These are phyloP conservation scores for Steromphala cineraria DNA, from an alignment of 2,888 invertebrate species.

Conservation along the genomic window DNA sequence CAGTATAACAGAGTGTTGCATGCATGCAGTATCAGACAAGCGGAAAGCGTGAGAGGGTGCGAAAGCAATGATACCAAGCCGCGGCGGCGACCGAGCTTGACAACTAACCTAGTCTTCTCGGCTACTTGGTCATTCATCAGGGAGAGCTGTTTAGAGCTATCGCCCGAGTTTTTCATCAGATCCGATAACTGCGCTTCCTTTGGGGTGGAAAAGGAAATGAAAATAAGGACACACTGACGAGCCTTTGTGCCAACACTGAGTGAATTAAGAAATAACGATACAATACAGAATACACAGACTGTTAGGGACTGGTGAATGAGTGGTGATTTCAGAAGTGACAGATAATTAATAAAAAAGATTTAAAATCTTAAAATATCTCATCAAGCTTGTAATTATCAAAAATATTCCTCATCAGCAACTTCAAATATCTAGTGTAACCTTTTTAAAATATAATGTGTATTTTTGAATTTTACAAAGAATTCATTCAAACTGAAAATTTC, in stretches of 20 bases:
- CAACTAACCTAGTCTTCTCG: constrained; percentile 73
- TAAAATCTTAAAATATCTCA: too few relatives aligned
- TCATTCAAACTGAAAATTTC: neutral
- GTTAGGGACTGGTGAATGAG: too few relatives aligned
- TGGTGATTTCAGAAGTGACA: too few relatives aligned
- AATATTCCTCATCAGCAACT: too few relatives aligned
- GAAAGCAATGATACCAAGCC: neutral
- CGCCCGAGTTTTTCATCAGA: constrained; percentile 74
- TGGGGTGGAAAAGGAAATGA: constrained; percentile 36
- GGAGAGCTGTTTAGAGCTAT: constrained; percentile 72
- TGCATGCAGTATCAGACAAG: neutral
- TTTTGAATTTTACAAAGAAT: too few relatives aligned
- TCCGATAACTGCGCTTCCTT: constrained; percentile 72
- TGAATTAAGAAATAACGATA: too few relatives aligned
- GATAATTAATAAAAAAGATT: too few relatives aligned
- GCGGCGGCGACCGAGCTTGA: neutral
- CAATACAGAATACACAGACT: too few relatives aligned
- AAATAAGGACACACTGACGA: constrained; percentile 34
- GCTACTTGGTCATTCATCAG: constrained; percentile 71
- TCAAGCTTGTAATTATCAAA: too few relatives aligned
- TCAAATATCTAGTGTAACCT: too few relatives aligned
- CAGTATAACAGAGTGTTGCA: neutral
- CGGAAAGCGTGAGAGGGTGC: neutral
- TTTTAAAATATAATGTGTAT: too few relatives aligned
- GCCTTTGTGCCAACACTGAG: constrained; percentile 10